phyloP scores from a whole-genome alignment of 2,797 vertebrate species.

The Gymnoscopelus microlampas region DNA sequence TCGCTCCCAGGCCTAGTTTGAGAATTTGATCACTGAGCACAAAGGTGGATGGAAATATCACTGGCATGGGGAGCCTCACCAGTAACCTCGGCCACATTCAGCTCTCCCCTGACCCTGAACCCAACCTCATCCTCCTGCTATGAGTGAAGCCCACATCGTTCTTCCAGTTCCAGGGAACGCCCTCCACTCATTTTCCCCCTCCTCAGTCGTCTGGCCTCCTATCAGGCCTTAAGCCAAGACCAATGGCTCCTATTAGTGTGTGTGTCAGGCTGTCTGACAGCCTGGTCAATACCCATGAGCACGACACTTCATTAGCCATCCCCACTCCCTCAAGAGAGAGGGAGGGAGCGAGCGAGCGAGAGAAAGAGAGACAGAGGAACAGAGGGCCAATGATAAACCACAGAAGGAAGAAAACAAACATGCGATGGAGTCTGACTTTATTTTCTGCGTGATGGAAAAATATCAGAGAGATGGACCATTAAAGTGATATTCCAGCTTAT shows the following conservation, averaged over 20 bases:
- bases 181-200: constrained; percentile 54
- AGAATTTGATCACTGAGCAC: too few relatives aligned
- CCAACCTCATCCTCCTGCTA: too few relatives aligned
- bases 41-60: too few relatives aligned
- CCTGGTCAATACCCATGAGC: constrained; percentile 99
- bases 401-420: constrained; percentile 27
- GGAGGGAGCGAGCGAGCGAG: constrained; percentile 87
- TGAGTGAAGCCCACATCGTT: constrained; percentile 42
- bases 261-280: constrained; percentile 96
- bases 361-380: constrained; percentile 90
- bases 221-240: constrained; percentile 85
- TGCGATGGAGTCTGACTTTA: constrained; percentile 33
- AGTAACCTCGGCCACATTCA: not conserved
- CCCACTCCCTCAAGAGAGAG: constrained; percentile 85
- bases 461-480: constrained; percentile 30
- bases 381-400: constrained; percentile 85
- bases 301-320: constrained; percentile 98
- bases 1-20: too few relatives aligned
- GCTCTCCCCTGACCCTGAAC: not conserved
- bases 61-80: too few relatives aligned
- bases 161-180: constrained; percentile 42
- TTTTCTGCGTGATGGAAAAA: constrained; percentile 46
- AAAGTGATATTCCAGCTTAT: constrained; percentile 18
- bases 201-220: constrained; percentile 44
- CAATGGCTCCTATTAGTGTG: constrained; percentile 98